A percentile compares a stretch with the other conserved stretches of the same genome.
These are phyloP conservation scores for Sphecodes monilicornis DNA, from an alignment of 2,888 invertebrate genomes.

Conservation along the genomic window DNA sequence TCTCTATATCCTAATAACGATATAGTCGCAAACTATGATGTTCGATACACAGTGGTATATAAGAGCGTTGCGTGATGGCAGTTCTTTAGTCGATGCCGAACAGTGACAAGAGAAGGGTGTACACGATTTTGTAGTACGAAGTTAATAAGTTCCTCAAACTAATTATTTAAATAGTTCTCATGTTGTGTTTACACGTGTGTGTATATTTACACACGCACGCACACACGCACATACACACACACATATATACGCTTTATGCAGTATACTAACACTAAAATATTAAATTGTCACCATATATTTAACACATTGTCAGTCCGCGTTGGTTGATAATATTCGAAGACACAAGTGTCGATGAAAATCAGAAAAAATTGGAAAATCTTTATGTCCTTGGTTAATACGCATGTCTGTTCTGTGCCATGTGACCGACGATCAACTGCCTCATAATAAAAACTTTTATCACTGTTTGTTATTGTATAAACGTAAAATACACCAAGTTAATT, in stretches of 20 bases:
- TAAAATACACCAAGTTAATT: not conserved
- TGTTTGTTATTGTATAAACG: not conserved
- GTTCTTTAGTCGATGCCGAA: constrained; percentile 61
- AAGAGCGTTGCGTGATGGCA: constrained; percentile 52
- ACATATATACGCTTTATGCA: not conserved
- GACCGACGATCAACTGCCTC: constrained; percentile 4
- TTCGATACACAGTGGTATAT: constrained; percentile 47
- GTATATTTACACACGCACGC: too few species aligned
- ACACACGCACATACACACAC: too few species aligned
- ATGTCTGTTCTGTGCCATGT: constrained; percentile 32
- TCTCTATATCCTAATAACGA: constrained; percentile 43
- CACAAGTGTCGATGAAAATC: constrained; percentile 16
- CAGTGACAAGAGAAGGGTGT: constrained; percentile 54
- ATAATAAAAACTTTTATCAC: constrained; percentile 11
- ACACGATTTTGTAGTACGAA: constrained; percentile 15
- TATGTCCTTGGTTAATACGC: constrained; percentile 32
- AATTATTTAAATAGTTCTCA: constrained; percentile 13
- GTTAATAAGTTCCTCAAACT: constrained; percentile 17
- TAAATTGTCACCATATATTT: not conserved
- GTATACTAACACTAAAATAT: constrained; percentile 3
- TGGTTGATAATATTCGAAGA: constrained; percentile 1
- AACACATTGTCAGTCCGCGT: not conserved
- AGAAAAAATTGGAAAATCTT: constrained; percentile 27
- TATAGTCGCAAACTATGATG: constrained; percentile 23
- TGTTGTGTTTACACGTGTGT: constrained; percentile 4